Evolutionary conservation across 2,113 vertebrate species (phyloP), one percentile per base, ranked within the genome.

Genomic region (Toxostoma redivivum): DNA sequence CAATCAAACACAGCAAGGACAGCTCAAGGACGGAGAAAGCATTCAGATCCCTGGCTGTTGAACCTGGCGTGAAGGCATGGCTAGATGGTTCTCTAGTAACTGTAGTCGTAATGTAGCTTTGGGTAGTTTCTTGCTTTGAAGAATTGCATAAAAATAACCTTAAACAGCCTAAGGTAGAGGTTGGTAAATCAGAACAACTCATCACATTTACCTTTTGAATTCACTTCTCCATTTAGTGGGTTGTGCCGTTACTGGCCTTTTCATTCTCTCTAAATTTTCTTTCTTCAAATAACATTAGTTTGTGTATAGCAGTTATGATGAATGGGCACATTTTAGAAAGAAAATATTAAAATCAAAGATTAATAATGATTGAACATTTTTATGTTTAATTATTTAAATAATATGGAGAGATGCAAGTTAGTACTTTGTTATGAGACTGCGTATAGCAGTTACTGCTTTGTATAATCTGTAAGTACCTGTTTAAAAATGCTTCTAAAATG

Each of bases 381-480:
- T 98, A 98, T 98, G 97, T 98, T 98, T 97, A 94, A 97, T 98
- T 98, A 98, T 97, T 97, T 96, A 98, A 98, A 88, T 91, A 91
- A 95, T 92, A 96, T 88, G 97, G 94, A 97, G 92, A 97, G 97
- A 98, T 97, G 93, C 96, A 98, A 97, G 96, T 88, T 98, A 97
- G 96, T 98, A 98, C 96, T 98, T 98, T 98, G 98, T 98, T 98
- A 98, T 97, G 91, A 97, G 97, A 98, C 98, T 98, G 98, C 98
- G 65, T 98, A 98, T 91, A 97, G 95, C 98, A 98, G 98, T 98
- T 98, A 97, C 94, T 97, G 97, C 97, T 97, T 98, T 99, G 98
- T 99, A 98, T 99, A 99, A 98, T 99, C 98, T 99, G 99, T 99
- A 99, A 99, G 98, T 99, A 99, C 98, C 98, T 97, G 98, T 99